Conservation (phyloP, 2,113 vertebrate species). For the Salvelinus fontinalis region DNA sequence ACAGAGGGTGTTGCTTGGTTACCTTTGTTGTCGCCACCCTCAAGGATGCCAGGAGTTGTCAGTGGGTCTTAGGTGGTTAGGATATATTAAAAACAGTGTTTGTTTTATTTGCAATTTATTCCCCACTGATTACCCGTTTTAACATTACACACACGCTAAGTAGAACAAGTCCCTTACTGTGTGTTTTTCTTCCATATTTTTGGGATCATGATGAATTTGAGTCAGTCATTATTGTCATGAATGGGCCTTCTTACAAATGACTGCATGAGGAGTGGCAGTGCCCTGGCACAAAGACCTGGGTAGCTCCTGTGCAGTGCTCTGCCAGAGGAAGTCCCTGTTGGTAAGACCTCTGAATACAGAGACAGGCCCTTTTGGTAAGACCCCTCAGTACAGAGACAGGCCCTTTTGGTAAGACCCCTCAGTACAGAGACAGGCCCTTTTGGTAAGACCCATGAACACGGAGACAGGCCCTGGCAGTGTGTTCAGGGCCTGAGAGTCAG, state of each 20-base stretch:
- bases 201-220: neutral
- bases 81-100: neutral
- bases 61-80: neutral
- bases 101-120: neutral
- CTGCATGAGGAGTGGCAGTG: constrained; percentile 19
- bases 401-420: too few species aligned
- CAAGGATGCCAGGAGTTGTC: neutral
- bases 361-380: too few species aligned
- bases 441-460: too few species aligned
- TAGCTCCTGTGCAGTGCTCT: neutral
- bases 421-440: neutral
- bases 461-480: constrained; percentile 1
- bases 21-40: constrained; percentile 10
- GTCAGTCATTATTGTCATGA: constrained; percentile 10
- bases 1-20: constrained; percentile 28
- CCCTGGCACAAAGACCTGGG: constrained; percentile 23
- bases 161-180: neutral
- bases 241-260: constrained; percentile 26
- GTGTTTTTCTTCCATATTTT: neutral
- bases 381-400: too few species aligned
- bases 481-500: constrained; percentile 35
- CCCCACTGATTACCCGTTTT: neutral
- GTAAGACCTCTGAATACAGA: neutral
- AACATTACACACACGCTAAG: neutral
- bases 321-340: constrained; percentile 8